Conservation (phyloP, 2,888 invertebrate species). For the Osmoderma eremita region DNA sequence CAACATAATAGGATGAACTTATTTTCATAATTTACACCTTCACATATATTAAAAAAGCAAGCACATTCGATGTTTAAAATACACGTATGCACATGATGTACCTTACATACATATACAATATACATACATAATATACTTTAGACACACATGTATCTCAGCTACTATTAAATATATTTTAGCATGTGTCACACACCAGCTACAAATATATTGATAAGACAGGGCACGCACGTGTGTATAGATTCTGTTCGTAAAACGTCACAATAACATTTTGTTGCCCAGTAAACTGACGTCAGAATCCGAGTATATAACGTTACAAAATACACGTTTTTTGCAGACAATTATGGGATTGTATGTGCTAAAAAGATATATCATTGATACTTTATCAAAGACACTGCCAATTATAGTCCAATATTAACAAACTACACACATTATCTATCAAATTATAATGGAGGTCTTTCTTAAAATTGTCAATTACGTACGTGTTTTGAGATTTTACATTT, state of each 20-base stretch:
- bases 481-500: too few species aligned
- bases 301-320: too few species aligned
- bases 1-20: not conserved
- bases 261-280: conserved; percentile 23
- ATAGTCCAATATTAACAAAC: too few species aligned
- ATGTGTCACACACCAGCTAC: conserved; percentile 5
- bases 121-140: not conserved
- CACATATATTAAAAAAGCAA: conserved; percentile 24
- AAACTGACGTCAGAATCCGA: not conserved
- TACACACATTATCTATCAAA: too few species aligned
- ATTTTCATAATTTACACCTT: conserved; percentile 26
- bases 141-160: conserved; percentile 2
- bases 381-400: too few species aligned
- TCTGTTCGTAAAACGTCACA: conserved; percentile 1
- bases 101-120: not conserved
- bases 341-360: too few species aligned
- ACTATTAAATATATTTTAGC: conserved; percentile 28
- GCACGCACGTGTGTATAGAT: conserved; percentile 17
- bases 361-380: too few species aligned
- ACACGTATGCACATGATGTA: not conserved
- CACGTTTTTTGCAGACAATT: too few species aligned
- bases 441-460: too few species aligned
- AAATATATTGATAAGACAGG: conserved; percentile 16
- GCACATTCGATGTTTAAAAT: conserved; percentile 11
- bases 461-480: too few species aligned